Evolutionary conservation across 2,888 invertebrate species (phyloP).

Genomic region (Diadegma fenestrale): DNA sequence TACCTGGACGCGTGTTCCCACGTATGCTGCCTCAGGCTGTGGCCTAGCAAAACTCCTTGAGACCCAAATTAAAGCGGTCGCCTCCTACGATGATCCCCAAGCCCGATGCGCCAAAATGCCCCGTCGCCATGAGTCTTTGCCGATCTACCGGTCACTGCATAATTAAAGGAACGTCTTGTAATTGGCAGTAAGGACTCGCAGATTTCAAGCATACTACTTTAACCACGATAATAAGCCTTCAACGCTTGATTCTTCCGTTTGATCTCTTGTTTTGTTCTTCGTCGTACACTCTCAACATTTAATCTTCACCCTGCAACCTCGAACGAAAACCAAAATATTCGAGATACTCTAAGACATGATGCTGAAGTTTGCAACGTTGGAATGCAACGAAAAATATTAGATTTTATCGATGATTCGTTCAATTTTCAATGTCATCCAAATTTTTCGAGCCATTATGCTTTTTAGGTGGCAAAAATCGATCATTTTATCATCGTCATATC

Average conservation of each 20-base stretch:
- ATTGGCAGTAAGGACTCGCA: constrained; percentile 76
- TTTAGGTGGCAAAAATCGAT: too few relatives aligned
- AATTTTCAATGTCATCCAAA: too few relatives aligned
- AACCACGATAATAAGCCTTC: constrained; percentile 35
- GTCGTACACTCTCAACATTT: constrained; percentile 24
- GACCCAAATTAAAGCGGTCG: constrained; percentile 82
- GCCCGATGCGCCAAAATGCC: constrained; percentile 65
- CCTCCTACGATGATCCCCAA: constrained; percentile 77
- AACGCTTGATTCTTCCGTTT: constrained; percentile 19
- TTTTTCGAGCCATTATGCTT: too few relatives aligned
- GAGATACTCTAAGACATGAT: neutral
- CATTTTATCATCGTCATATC: too few relatives aligned
- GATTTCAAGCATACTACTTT: constrained; percentile 26
- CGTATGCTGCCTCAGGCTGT: constrained; percentile 81
- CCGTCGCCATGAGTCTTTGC: constrained; percentile 69
- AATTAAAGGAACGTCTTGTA: constrained; percentile 83
- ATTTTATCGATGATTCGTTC: too few relatives aligned
- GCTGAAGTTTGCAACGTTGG: too few relatives aligned
- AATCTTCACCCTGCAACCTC: constrained; percentile 29
- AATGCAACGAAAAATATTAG: too few relatives aligned
- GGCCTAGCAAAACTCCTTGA: constrained; percentile 80
- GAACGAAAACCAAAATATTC: constrained; percentile 7
- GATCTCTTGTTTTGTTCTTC: constrained; percentile 29
- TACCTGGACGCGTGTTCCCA: constrained; percentile 78
- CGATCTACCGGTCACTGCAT: constrained; percentile 80